Evolutionary conservation across 2,113 vertebrate genomes (phyloP).

Genomic region (Hassar affinis): DNA sequence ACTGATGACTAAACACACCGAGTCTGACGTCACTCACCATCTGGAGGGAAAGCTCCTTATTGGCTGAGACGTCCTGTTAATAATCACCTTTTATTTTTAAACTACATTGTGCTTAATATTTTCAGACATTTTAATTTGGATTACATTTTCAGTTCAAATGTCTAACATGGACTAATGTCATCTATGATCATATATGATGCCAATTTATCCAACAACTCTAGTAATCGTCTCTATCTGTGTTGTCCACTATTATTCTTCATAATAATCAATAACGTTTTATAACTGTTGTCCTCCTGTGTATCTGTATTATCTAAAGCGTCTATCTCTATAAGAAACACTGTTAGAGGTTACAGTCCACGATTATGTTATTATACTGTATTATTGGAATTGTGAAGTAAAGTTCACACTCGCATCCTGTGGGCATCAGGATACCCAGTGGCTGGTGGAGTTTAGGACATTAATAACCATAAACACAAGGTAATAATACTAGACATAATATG

Average conservation of each 20-base stretch:
- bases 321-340: neutral
- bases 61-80: slow-evolving; percentile 7
- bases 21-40: slow-evolving; percentile 52
- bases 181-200: too few species aligned
- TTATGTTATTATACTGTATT: neutral
- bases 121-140: neutral
- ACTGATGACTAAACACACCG: too few species aligned
- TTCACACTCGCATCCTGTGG: neutral
- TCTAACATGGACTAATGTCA: too few species aligned
- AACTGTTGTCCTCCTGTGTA: neutral
- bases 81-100: neutral
- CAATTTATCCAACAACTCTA: too few species aligned
- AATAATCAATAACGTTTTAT: neutral
- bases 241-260: neutral
- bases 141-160: too few species aligned
- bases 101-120: neutral
- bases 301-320: neutral
- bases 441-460: neutral
- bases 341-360: neutral
- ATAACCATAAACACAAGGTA: neutral
- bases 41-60: slow-evolving; percentile 56
- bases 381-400: neutral
- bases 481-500: neutral
- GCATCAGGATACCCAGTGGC: neutral
- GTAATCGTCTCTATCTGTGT: neutral